These are phyloP conservation scores for Melospiza melodia DNA, from an alignment of 2,113 vertebrate genomes.

Conservation along the genomic window DNA sequence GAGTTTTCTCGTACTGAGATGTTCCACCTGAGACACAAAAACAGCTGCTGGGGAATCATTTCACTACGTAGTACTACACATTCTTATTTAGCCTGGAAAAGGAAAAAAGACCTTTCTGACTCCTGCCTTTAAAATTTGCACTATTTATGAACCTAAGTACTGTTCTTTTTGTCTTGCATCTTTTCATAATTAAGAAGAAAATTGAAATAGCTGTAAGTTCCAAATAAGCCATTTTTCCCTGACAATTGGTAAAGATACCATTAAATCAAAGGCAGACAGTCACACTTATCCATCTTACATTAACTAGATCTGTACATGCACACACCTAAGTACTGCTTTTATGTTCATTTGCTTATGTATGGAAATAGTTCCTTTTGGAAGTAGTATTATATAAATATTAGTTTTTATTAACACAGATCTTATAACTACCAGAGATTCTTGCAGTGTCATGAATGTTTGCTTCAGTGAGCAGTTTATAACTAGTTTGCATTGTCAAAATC, in stretches of 20 bases:
- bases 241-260: not conserved
- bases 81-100: not conserved
- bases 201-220: not conserved
- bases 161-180: not conserved
- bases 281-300: not conserved
- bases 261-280: not conserved
- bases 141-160: not conserved
- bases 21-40: not conserved
- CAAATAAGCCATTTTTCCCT: not conserved
- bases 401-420: not conserved
- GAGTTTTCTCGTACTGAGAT: not conserved
- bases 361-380: not conserved
- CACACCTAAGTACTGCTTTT: not conserved
- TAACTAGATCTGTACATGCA: not conserved
- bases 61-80: not conserved
- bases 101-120: not conserved
- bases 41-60: not conserved
- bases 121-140: not conserved
- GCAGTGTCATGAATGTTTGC: not conserved
- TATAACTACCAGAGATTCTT: not conserved
- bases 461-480: not conserved
- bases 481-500: not conserved
- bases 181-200: not conserved
- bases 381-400: not conserved
- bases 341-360: not conserved